Base-by-base conservation (phyloP, 2,797 vertebrate genomes). In the Nyctalus aviator region DNA sequence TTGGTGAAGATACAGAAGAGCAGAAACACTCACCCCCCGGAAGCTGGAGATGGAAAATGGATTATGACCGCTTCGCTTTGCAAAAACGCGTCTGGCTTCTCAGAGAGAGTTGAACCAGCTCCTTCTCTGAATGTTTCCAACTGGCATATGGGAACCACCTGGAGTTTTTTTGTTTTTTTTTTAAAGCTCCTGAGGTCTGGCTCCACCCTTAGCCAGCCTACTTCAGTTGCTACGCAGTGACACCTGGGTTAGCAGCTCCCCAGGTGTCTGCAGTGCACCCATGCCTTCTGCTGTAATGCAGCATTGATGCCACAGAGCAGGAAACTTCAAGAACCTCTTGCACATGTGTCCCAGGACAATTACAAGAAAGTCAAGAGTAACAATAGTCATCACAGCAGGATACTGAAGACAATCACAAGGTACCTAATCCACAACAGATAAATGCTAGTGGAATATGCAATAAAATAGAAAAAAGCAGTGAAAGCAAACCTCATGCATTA, bases 231-330 rank as follows among this genome's bases (percentile, higher is more conserved):
- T 6, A 27, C 0, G 3, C 7, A 23, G 8, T 20, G 6, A 17
- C 35, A 27, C 35, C 18, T 37, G 48, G 11, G 21, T 41, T 9
- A n/a, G 35, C 35, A 6, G 2, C 25, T 46, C 68, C 72, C 23
- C 55, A 9, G n/a, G 48, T 79, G 21, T 35, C 32, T 35, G 20
- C 59, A 72, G 35, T 0, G 1, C 25, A 17, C 3, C 9, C 32
- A 32, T 35, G 2, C 7, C 15, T 21, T 13, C 44, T 18, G 15
- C 46, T 21, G 3, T 18, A 27, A 57, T 1, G 8, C 27, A 32
- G 18, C 10, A 8, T 35, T 4, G 1, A 5, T 1, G 0, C 25
- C 21, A n/a, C 3, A 3, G 8, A 37, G 8, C 1, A 13, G 0
- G 5, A 23, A 30, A 10, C 32, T 77, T 23, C 1, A 1, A 46